Evolutionary conservation across 2,888 invertebrate species (phyloP), one percentile per base, ranked within the genome.

Genomic region (Andrena camellia): DNA sequence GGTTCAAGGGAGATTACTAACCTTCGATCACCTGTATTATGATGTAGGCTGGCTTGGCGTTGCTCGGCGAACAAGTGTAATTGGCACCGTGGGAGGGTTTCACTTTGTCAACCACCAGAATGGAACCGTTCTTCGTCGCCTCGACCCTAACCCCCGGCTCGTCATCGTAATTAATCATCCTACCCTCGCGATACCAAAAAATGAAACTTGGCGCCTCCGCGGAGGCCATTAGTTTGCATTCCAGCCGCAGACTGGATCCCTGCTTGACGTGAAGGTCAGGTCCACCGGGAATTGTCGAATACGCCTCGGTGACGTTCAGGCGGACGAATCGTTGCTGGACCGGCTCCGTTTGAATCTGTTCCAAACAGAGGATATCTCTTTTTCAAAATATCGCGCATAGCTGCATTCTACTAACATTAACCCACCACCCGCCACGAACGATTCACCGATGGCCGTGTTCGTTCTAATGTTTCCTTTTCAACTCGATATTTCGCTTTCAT

Each of bases 81-180:
- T 94, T 95, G n/a, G 94, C 94, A 60, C 92, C 93, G 81, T 93
- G 93, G 33, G 89, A 88, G 6, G 89, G 88, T 69, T 91, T 89
- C 42, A 92, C 92, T 75, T 93, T 92, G 54, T 89, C 86, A 20
- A 94, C 90, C 3, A 91, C 86, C 59, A 94, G 86, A 54, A 90
- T 86, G 33, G 90, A 93, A 42, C 92, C 92, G 42, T 91, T 92
- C 79, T 90, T 90, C 76, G 94, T 94, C 48, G 94, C 95, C 78
- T 94, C 94, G 31, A 96, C 95, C 82, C 93, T 93, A 7, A 96
- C 95, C 0, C 95, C 95, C 2, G 94, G 92, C 73, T 94, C 94
- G 35, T 94, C 94, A 93, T 98, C 97, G 92, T 97, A 98, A 94
- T 98, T 98, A 92, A 98, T 97, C 97, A 98, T 97, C 88, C 97